These are phyloP conservation scores for Athripsodes cinereus DNA, from an alignment of 2,888 invertebrate species.

Conservation along the genomic window DNA sequence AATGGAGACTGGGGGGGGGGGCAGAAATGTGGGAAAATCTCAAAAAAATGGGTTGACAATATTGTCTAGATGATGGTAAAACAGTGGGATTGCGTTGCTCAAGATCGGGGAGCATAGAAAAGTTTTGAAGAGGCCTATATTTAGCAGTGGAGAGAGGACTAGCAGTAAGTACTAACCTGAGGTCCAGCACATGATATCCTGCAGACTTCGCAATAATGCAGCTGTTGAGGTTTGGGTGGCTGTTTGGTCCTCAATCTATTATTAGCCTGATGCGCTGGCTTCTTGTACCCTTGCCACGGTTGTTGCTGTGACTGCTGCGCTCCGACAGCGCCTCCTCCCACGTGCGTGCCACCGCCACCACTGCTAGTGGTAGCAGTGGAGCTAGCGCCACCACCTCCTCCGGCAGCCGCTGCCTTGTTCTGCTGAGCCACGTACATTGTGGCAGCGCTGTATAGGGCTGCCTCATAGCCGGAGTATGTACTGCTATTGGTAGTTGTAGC, in stretches of 20 bases:
- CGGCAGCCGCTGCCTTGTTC: constrained; percentile 43
- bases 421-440: constrained; percentile 91
- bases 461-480: constrained; percentile 83
- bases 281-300: constrained; percentile 56
- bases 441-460: constrained; percentile 92
- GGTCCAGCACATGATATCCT: constrained; percentile 97
- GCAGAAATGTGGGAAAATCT: too few relatives aligned
- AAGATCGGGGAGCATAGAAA: too few relatives aligned
- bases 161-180: constrained; percentile 60
- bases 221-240: constrained; percentile 84
- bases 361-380: constrained; percentile 27
- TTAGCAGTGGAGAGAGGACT: too few relatives aligned
- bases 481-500: constrained; percentile 58
- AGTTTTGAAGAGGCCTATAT: too few relatives aligned
- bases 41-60: too few relatives aligned
- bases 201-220: constrained; percentile 98
- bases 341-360: constrained; percentile 37
- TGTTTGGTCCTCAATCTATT: constrained; percentile 66
- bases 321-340: constrained; percentile 2
- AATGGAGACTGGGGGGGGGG: too few relatives aligned
- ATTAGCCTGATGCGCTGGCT: constrained; percentile 41
- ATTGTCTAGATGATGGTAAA: too few relatives aligned
- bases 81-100: too few relatives aligned
- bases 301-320: background rate
- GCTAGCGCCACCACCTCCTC: background rate